These are phyloP conservation scores for Butorides virescens DNA, from an alignment of 2,113 vertebrate genomes.

Conservation along the genomic window DNA sequence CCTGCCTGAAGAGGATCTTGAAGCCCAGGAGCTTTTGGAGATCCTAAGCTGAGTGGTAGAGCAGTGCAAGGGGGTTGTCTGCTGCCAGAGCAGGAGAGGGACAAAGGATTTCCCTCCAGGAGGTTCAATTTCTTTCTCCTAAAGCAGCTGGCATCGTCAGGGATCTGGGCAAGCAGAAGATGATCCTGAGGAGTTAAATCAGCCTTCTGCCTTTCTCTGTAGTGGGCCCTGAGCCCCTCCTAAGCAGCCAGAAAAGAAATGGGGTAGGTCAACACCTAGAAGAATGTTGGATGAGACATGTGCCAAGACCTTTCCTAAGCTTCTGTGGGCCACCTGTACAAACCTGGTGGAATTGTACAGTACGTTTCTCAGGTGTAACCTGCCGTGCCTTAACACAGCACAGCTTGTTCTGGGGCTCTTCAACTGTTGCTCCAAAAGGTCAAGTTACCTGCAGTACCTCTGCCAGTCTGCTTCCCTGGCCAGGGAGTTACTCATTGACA, in stretches of 20 bases:
- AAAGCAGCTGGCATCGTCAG: not conserved
- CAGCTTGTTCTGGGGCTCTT: not conserved
- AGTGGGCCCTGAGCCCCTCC: not conserved
- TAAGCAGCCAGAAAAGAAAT: not conserved
- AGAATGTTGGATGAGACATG: not conserved
- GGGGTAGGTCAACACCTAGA: not conserved
- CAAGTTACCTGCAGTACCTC: no score
- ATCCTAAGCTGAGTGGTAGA: not conserved
- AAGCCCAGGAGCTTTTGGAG: not conserved
- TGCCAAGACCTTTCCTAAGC: not conserved
- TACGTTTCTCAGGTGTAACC: not conserved
- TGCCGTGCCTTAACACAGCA: not conserved
- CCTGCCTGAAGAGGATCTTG: not conserved
- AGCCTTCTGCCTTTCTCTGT: not conserved
- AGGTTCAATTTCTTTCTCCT: not conserved
- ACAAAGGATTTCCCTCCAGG: not conserved
- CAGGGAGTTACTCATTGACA: not conserved
- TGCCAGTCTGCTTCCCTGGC: not conserved
- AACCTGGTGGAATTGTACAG: fast-evolving
- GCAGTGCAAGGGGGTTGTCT: not conserved
- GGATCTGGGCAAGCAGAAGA: not conserved
- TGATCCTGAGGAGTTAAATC: not conserved
- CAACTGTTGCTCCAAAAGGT: not conserved
- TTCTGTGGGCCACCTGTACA: not conserved
- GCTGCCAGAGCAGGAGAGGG: not conserved